Conservation (phyloP, 2,113 vertebrate species). For the Cyprichromis sp. region DNA sequence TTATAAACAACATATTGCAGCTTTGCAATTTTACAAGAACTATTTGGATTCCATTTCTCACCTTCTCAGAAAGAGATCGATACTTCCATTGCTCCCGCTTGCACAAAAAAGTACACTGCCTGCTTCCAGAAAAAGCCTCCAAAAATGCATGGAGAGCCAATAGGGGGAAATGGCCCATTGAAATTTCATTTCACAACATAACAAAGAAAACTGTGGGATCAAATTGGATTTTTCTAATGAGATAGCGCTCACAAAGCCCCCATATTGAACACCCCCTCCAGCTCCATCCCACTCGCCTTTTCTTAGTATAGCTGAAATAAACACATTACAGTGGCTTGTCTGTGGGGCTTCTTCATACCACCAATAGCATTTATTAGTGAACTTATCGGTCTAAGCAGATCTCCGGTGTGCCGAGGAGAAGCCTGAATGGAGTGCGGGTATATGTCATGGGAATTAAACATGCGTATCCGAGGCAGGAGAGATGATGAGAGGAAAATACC, state of each 20-base stretch:
- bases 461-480: not conserved
- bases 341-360: not conserved
- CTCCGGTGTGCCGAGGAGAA: not conserved
- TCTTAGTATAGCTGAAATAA: slow-evolving; percentile 4
- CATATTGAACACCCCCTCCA: slow-evolving; percentile 7
- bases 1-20: not conserved
- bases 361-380: slow-evolving; percentile 58
- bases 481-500: slow-evolving; percentile 29
- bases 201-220: slow-evolving; percentile 30
- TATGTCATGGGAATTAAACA: slow-evolving; percentile 57
- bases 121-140: not conserved
- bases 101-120: not conserved
- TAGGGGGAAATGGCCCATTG: not conserved
- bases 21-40: not conserved
- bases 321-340: slow-evolving; percentile 23
- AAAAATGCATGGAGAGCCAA: not conserved
- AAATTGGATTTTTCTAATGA: slow-evolving; percentile 58
- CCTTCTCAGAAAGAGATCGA: slow-evolving; percentile 13
- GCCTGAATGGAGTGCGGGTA: slow-evolving; percentile 46
- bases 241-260: slow-evolving; percentile 25
- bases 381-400: slow-evolving; percentile 36
- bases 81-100: not conserved
- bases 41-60: not conserved
- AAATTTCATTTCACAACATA: slow-evolving; percentile 52
- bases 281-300: not conserved